Base-by-base conservation (phyloP, 2,888 invertebrate genomes). In the Nemoura dubitans region DNA sequence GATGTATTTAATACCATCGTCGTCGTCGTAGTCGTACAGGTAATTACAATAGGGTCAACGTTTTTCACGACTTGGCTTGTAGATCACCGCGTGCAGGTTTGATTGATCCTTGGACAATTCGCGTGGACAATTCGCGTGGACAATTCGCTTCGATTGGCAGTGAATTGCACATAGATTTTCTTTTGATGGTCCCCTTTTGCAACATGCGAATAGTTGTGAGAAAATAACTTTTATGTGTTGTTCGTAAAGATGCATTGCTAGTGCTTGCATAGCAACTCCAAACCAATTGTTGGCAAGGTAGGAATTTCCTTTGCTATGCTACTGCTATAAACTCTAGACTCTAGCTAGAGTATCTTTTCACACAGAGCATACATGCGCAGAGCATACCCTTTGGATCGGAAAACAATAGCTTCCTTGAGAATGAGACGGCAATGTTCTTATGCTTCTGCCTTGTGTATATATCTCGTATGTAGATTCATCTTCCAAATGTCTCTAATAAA, bases 401-500 rank as follows among this genome's bases (percentile, higher is more conserved):
- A 87, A 85, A 87, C 87, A 87, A 87, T 87, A 87, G 87, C 83
- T 84, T 77, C 25, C 59, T 81, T 10, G 30, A 82, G 30, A 82
- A 30, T 82, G 59, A 76, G 30, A 84, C n/a, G 30, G 84, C 42
- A 42, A 25, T 59, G 82, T n/a, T 26, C 30, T 6, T 36, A 16
- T 83, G n/a, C 85, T 42, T 27, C 59, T 27, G 29, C 28, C 43
- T n/a, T 42, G 29, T 42, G 29, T 43, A 81, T 86, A 80, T 80
- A 43, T 86, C 81, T 80, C 25, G 42, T 43, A 86, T 85, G 82
- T 42, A 87, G 76, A 87, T 87, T 87, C 87, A 87, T 85, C 87
- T 87, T 87, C 76, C 77, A 83, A 83, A 78, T 76, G 29, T 30
- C 82, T 80, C 76, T 80, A 28, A 36, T 36, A 27, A 30, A 83